Evolutionary conservation across 2,797 vertebrate species (phyloP), one percentile per base, ranked within the genome.

Genomic region (Lindbergichthys nudifrons): DNA sequence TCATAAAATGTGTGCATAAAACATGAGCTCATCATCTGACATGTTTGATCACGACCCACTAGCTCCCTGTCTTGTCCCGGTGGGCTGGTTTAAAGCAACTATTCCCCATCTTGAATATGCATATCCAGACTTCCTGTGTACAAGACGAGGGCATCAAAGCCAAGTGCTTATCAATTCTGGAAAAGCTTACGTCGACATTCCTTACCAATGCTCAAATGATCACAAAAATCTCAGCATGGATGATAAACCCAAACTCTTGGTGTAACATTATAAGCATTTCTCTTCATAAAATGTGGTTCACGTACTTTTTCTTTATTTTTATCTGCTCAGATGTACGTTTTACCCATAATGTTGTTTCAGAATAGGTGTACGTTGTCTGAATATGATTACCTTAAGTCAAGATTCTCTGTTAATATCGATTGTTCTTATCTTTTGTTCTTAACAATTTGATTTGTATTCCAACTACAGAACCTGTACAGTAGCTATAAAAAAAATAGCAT

Each of bases 351-450:
- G 10, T 51, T 19, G 32, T 57, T 76, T 48, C 12, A 65, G 39
- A 73, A 53, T 6, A 42, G 62, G 26, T 16, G 18, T 32, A 70
- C 21, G 3, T n/a, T 60, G 64, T 57, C 11, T 58, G 14, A 26
- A 43, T 16, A 9, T 52, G 2, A 63, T 46, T 8, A 45, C 32
- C 32, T 6, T 36, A 36, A 16, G 30, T 50, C 19, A 5, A 53
- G 36, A 64, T 21, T 54, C 53, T 32, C 19, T 56, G 3, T n/a
- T 63, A 39, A 59, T 18, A 26, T 77, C 18, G 46, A 12, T 21
- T 65, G 39, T 30, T 47, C 18, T 73, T 53, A 47, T 11, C n/a
- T 57, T 39, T 21, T 71, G 73, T 57, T 52, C 13, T 23, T 21
- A 10, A 5, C 32, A 41, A 19, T 42, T 36, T 46, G 16, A 61